A percentile compares a stretch with the other conserved stretches of the same genome.
These are phyloP conservation scores for Luehdorfia chinensis DNA, from an alignment of 1,140 invertebrate species.

Conservation along the genomic window DNA sequence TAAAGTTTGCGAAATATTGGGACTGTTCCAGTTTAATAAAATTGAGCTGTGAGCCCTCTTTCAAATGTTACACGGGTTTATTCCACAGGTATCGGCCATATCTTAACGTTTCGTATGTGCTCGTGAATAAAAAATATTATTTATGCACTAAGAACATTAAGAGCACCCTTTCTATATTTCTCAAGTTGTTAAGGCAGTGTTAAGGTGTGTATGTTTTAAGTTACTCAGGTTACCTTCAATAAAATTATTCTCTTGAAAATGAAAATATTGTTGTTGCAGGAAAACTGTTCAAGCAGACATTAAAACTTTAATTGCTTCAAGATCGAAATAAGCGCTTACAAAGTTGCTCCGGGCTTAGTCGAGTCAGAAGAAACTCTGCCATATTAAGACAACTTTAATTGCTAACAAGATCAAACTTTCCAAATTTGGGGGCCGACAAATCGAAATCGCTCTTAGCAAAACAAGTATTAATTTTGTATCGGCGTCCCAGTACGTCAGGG, in stretches of 20 bases:
- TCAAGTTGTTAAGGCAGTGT: too few species aligned
- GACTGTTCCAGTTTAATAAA: slow-evolving; percentile 42
- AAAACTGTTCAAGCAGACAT: too few species aligned
- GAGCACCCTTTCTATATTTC: too few species aligned
- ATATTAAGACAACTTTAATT: slow-evolving; percentile 71
- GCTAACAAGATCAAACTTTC: slow-evolving; percentile 73
- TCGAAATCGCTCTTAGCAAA: slow-evolving; percentile 74
- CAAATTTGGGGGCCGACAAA: slow-evolving; percentile 69
- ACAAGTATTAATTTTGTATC: slow-evolving; percentile 76
- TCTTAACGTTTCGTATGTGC: slow-evolving; percentile 1
- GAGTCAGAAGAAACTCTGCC: slow-evolving; percentile 16
- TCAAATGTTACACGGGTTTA: slow-evolving; percentile 19
- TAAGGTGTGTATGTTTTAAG: too few species aligned
- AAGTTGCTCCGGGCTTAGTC: slow-evolving; percentile 13
- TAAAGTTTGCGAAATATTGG: slow-evolving; percentile 40
- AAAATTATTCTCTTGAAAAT: too few species aligned
- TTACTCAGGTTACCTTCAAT: too few species aligned
- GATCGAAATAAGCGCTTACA: slow-evolving; percentile 6
- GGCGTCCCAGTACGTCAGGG: slow-evolving; percentile 36
- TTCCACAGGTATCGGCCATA: slow-evolving; percentile 26
- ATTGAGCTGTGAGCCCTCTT: slow-evolving; percentile 29
- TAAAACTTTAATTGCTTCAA: slow-evolving; percentile 14
- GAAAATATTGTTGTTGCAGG: too few species aligned
- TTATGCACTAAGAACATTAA: too few species aligned
- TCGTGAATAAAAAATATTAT: slow-evolving; percentile 8